Evolutionary conservation across 2,888 invertebrate genomes (phyloP).

Genomic region (Cosmia pyralina): DNA sequence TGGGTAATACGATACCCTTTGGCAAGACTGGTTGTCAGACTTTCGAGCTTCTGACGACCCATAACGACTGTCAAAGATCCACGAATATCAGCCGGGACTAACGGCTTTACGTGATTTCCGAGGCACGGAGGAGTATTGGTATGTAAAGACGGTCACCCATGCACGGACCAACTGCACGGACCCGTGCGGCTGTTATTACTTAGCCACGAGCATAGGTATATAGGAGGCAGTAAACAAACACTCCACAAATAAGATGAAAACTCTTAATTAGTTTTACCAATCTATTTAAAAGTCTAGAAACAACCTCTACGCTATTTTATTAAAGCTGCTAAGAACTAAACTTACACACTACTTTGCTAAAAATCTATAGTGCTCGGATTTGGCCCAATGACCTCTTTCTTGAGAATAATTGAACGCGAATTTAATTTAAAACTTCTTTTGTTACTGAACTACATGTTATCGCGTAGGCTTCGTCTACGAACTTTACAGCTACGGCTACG

Average conservation of each 20-base stretch:
- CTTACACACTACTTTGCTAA: slow-evolving; percentile 30
- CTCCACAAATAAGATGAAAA: slow-evolving; percentile 18
- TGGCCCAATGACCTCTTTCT: slow-evolving; percentile 53
- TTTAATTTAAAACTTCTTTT: slow-evolving; percentile 50
- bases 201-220: slow-evolving; percentile 18
- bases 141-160: too few species aligned
- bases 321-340: slow-evolving; percentile 36
- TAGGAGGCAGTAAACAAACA: slow-evolving; percentile 3
- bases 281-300: slow-evolving; percentile 36
- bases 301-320: slow-evolving; percentile 27
- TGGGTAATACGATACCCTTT: too few species aligned
- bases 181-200: too few species aligned
- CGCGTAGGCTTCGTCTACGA: slow-evolving; percentile 39
- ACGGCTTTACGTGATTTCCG: too few species aligned
- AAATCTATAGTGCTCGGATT: slow-evolving; percentile 42
- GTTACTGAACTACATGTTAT: slow-evolving; percentile 31
- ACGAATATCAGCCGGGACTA: too few species aligned
- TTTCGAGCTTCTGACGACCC: too few species aligned
- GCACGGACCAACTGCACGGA: too few species aligned
- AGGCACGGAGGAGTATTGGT: too few species aligned
- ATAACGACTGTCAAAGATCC: too few species aligned
- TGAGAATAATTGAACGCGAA: slow-evolving; percentile 32
- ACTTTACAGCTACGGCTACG: slow-evolving; percentile 21
- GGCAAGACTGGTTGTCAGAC: too few species aligned
- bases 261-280: slow-evolving; percentile 9